Percentiles rank a stretch among this genome's conserved stretches.
These are phyloP conservation scores for Hyles vespertilio DNA, from an alignment of 1,140 invertebrate genomes.

Conservation along the genomic window DNA sequence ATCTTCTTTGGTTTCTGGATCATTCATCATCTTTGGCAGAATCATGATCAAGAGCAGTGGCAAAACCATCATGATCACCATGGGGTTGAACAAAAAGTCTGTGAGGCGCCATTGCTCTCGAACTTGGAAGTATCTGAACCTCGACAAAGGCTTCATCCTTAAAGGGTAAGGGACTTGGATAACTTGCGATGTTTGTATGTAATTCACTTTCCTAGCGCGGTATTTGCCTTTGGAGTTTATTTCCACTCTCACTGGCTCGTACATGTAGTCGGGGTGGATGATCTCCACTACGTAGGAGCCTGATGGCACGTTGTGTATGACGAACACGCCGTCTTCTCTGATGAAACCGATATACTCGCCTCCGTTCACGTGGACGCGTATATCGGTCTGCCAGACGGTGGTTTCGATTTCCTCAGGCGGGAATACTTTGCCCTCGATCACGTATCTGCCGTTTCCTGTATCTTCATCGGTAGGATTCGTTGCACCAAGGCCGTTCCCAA, in stretches of 20 bases:
- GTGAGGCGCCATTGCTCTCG: conserved; percentile 95
- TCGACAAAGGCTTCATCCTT: conserved; percentile 87
- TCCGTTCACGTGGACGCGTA: conserved; percentile 90
- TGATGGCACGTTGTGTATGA: conserved; percentile 91
- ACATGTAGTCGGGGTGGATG: conserved; percentile 92
- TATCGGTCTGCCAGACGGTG: conserved; percentile 85
- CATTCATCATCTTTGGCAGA: conserved; percentile 97
- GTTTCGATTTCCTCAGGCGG: conserved; percentile 78
- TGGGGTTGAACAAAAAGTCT: conserved; percentile 97
- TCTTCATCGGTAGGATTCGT: conserved; percentile 75
- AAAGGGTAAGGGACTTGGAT: conserved; percentile 94
- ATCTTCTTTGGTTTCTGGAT: conserved; percentile 96
- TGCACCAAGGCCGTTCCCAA: conserved; percentile 27
- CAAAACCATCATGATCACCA: conserved; percentile 98
- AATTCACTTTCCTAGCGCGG: conserved; percentile 95
- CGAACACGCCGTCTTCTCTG: conserved; percentile 95
- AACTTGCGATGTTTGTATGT: conserved; percentile 92
- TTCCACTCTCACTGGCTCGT: conserved; percentile 94
- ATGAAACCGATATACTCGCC: conserved; percentile 92
- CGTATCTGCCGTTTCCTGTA: conserved; percentile 76
- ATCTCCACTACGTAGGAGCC: conserved; percentile 98
- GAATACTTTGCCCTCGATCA: conserved; percentile 90
- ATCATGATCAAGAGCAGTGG: conserved; percentile 94
- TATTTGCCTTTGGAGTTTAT: conserved; percentile 98
- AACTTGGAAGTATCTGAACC: conserved; percentile 94